A percentile compares a stretch with the other conserved stretches of the same genome.
These are phyloP conservation scores for Auanema freiburgensis DNA, from an alignment of 2,888 invertebrate species.

Conservation along the genomic window DNA sequence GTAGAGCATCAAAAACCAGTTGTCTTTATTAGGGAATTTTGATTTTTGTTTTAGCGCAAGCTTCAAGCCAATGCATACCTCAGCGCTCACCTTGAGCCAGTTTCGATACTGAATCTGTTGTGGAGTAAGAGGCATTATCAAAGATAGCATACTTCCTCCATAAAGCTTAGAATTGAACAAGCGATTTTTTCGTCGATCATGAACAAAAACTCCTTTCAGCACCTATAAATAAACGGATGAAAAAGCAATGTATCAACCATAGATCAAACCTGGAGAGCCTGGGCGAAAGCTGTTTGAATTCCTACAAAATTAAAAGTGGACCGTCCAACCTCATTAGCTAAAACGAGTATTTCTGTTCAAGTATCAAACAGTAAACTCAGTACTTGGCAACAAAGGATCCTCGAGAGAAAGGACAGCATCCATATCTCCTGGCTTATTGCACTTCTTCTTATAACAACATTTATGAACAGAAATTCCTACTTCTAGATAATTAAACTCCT, in stretches of 20 bases:
- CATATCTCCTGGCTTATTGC: slow-evolving; percentile 64
- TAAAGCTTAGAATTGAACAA: slow-evolving; percentile 20
- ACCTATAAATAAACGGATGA: slow-evolving; percentile 11
- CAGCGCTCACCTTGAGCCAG: slow-evolving; percentile 33
- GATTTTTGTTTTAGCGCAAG: too few relatives aligned
- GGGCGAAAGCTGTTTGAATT: slow-evolving; percentile 91
- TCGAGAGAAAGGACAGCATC: slow-evolving; percentile 92
- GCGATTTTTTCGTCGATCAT: slow-evolving; percentile 5
- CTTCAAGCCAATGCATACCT: too few relatives aligned
- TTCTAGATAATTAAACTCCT: slow-evolving; percentile 85
- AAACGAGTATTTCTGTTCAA: slow-evolving; percentile 17
- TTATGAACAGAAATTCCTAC: slow-evolving; percentile 67
- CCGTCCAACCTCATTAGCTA: slow-evolving; percentile 92
- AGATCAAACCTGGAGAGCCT: slow-evolving; percentile 76
- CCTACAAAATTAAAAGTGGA: slow-evolving; percentile 91
- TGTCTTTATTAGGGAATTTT: too few relatives aligned
- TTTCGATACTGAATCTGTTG: slow-evolving; percentile 37
- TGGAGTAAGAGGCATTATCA: slow-evolving; percentile 38
- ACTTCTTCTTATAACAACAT: slow-evolving; percentile 27
- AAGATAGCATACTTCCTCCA: slow-evolving; percentile 31
- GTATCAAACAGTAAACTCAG: slow-evolving; percentile 10
- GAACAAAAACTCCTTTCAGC: slow-evolving; percentile 19
- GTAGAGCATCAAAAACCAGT: too few relatives aligned
- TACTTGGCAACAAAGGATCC: slow-evolving; percentile 80
- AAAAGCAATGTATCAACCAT: not conserved